These are phyloP conservation scores for Heliconius hortense DNA, from an alignment of 2,888 invertebrate genomes.

Conservation along the genomic window DNA sequence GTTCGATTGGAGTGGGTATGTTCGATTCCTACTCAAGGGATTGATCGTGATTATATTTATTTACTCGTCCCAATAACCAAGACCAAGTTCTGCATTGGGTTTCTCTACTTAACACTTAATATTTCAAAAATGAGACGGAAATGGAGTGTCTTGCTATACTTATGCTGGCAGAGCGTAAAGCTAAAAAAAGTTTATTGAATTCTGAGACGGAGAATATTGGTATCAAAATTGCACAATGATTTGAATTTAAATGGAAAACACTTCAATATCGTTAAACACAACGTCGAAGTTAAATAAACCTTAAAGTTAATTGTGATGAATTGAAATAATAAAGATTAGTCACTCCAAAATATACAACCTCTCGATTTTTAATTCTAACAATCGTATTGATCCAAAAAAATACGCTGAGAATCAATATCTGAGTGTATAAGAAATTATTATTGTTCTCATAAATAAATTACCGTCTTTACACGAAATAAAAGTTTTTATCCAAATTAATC, in stretches of 20 bases:
- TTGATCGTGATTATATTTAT: too few species aligned
- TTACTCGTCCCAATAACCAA: too few species aligned
- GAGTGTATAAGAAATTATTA: conserved; percentile 21
- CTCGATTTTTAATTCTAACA: conserved; percentile 29
- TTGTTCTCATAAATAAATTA: conserved; percentile 33
- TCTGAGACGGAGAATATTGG: neutral
- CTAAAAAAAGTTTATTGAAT: neutral
- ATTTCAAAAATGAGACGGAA: neutral
- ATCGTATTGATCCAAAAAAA: conserved; percentile 2
- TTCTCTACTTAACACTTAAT: too few species aligned
- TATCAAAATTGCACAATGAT: neutral
- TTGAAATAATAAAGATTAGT: conserved; percentile 11
- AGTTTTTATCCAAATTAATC: conserved; percentile 28
- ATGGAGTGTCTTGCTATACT: neutral
- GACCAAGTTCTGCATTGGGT: too few species aligned
- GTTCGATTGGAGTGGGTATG: too few species aligned
- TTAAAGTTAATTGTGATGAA: neutral
- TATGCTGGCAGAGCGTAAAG: neutral
- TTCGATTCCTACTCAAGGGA: too few species aligned
- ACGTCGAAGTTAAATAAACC: neutral
- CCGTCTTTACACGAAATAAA: conserved; percentile 19
- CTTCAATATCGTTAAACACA: neutral
- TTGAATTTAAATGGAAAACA: neutral
- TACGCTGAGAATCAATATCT: neutral
- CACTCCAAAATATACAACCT: conserved; percentile 20